Conservation (phyloP, 2,888 invertebrate genomes). For the Cantharis lateralis region DNA sequence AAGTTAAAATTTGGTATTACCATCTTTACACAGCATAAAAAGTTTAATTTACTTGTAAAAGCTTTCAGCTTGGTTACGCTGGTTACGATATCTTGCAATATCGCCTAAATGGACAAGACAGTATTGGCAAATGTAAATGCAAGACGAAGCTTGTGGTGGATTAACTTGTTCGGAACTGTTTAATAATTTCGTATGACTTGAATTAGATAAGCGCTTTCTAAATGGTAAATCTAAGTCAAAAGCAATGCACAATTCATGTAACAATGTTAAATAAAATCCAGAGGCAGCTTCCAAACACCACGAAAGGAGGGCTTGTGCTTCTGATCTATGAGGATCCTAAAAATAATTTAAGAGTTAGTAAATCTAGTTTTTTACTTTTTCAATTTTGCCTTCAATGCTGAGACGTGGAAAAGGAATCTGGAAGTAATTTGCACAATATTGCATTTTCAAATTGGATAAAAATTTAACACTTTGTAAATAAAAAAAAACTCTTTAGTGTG, state of each 20-base stretch:
- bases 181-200: constrained; percentile 46
- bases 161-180: constrained; percentile 43
- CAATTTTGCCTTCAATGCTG: too few species aligned
- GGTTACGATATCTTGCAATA: constrained; percentile 81
- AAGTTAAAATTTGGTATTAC: background rate
- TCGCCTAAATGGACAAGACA: constrained; percentile 89
- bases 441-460: background rate
- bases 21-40: background rate
- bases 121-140: constrained; percentile 85
- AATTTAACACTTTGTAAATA: background rate
- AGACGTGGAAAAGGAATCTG: background rate
- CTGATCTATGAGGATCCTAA: constrained; percentile 73
- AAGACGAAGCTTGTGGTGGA: constrained; percentile 69
- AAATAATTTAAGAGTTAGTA: constrained; percentile 33
- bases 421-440: background rate
- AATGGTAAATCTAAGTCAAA: constrained; percentile 83
- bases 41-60: constrained; percentile 68
- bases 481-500: background rate
- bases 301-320: constrained; percentile 76
- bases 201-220: constrained; percentile 57
- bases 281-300: constrained; percentile 84
- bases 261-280: constrained; percentile 80
- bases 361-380: background rate
- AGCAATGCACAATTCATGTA: constrained; percentile 81
- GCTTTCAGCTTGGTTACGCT: constrained; percentile 79